Base-by-base conservation (phyloP, 1,140 invertebrate species). In the Zaprionus nigranus region DNA sequence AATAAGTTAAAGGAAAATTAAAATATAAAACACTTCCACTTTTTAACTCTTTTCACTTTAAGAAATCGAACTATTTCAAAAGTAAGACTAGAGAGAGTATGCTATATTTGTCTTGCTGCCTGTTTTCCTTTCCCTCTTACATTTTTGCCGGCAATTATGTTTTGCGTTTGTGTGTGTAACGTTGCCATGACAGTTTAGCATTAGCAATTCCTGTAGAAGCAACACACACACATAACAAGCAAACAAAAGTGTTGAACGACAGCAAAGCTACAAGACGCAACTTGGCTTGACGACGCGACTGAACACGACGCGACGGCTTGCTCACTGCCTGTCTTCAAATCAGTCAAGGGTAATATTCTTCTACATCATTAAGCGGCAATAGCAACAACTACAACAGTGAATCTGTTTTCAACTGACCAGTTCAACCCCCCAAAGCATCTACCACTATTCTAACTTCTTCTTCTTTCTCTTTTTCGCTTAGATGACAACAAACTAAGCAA, bases 311-410 rank as follows among this genome's bases (percentile, higher is more conserved):
- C 26, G 26, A 56, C 51, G 12, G 6, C 38, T 57, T 43, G 38
- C 36, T 26, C n/a, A 4, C 40, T 49, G 54, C 59, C 40, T 70
- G 62, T 71, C 64, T 72, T 22, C 60, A 78, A 70, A 66, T 49
- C 61, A 73, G 64, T 84, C 81, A 85, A 84, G 81, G 82, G 62
- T 68, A 78, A 84, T 82, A 80, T 80, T 87, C 80, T 83, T 87
- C 72, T 69, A 65, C 83, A 86, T 87, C 83, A 86, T 87, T 87
- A 87, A 80, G 74, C 78, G 43, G 40, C 53, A 59, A 20, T 53
- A 69, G 46, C 63, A 75, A 20, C 13, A 63, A 61, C 28, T 59
- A 51, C 26, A 40, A 20, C 15, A 56, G 30, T 13, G 54, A 71
- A 57, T 53, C 38, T 34, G 28, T 22, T 24, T 24, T 9, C 40